A percentile compares a stretch with the other conserved stretches of the same genome.
Evolutionary conservation across 2,888 invertebrate genomes (phyloP).

Genomic region (Andrena chrysosceles): DNA sequence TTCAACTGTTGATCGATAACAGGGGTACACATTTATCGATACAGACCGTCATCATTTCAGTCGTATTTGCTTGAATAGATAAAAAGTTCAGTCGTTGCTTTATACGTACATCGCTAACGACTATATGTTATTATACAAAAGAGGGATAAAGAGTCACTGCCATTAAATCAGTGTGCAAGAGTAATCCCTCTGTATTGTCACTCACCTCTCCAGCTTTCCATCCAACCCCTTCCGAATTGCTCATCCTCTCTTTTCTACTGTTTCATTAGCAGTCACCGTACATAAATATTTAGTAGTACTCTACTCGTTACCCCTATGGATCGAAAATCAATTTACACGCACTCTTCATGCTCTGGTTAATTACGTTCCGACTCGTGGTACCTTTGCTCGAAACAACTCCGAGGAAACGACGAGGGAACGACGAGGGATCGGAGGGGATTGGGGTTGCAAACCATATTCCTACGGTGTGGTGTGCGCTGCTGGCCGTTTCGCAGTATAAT

Average conservation of each 20-base stretch:
- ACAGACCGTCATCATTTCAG: background rate
- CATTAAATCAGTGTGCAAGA: conserved; percentile 42
- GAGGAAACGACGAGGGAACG: conserved; percentile 27
- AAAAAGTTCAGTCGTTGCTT: background rate
- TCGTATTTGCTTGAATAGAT: background rate
- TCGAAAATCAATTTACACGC: conserved; percentile 50
- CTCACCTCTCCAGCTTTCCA: conserved; percentile 61
- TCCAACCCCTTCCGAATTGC: conserved; percentile 7
- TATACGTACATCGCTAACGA: conserved; percentile 9
- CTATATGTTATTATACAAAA: conserved; percentile 1
- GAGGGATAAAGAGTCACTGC: conserved; percentile 7
- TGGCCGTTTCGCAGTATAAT: conserved; percentile 19
- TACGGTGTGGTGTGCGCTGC: conserved; percentile 33
- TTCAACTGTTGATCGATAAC: conserved; percentile 7
- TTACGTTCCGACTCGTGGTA: conserved; percentile 21
- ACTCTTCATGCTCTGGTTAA: conserved; percentile 51
- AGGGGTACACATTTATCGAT: conserved; percentile 3
- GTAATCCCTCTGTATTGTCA: conserved; percentile 65
- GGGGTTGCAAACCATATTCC: conserved; percentile 14
- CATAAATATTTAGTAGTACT: conserved; percentile 34
- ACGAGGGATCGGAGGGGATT: background rate
- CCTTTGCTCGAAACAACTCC: conserved; percentile 6
- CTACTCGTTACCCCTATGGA: conserved; percentile 54
- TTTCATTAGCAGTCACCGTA: conserved; percentile 46
- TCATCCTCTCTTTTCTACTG: conserved; percentile 21